Evolutionary conservation across 2,113 vertebrate species (phyloP), one percentile per base, ranked within the genome.

Genomic region (Etia nguti): DNA sequence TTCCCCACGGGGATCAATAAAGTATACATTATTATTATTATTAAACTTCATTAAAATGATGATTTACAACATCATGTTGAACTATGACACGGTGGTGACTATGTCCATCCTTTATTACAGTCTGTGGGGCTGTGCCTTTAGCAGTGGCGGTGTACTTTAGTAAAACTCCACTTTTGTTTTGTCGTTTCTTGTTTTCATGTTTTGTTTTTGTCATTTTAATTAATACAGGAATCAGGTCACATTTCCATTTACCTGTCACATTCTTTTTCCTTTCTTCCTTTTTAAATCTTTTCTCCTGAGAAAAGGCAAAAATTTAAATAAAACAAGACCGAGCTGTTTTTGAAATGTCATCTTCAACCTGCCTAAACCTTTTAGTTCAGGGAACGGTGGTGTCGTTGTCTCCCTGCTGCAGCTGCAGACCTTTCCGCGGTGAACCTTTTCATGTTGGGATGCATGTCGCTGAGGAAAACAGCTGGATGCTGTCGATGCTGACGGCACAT

Each of bases 21-120:
- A n/a, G n/a, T n/a, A n/a, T n/a, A n/a, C n/a, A n/a, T n/a, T n/a
- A n/a, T n/a, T n/a, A n/a, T n/a, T n/a, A n/a, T n/a, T n/a, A n/a
- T n/a, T n/a, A 36, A 36, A 0, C 31, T 0, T 36, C 31, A 62
- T 60, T 31, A 60, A 18, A 34, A 60, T 60, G 0, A 62, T 29
- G 29, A 34, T 16, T 36, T 62, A 11, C 59, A 22, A 2, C 62
- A 1, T 41, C 20, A 0, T 8, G 60, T 13, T n/a, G 11, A 34
- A 38, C 0, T 0, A 38, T 22, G 34, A 3, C 34, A 1, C 34
- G 3, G 24, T 7, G 12, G 12, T 57, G 56, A 38, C 60, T n/a
- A 34, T 65, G 60, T n/a, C 34, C 62, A 41, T 41, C 62, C 10
- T 41, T 22, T 15, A 18, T 26, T 3, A 73, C 68, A 46, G 41